Base-by-base conservation (phyloP, 2,797 vertebrate genomes). In the Euphonia xanthogaster region DNA sequence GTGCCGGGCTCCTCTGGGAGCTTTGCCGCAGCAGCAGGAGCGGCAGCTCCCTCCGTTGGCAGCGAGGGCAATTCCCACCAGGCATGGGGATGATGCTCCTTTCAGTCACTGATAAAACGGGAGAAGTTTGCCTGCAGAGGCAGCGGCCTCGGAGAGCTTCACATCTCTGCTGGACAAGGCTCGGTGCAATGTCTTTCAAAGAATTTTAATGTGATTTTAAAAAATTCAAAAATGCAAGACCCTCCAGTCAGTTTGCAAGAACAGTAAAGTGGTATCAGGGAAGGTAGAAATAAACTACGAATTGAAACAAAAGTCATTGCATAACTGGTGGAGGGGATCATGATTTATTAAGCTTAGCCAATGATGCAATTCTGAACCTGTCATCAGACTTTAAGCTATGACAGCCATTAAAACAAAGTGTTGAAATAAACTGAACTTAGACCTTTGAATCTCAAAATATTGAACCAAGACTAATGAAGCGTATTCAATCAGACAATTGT, bases 61-160 rank as follows among this genome's bases (percentile, higher is more conserved):
- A 8, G 20, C 16, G 33, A 23, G 40, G 44, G 19, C 42, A 58
- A 7, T 62, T 37, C 40, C 6, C 3, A 7, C 9, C 13, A 10
- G 27, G 14, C 11, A 1, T 3, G 4, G 12, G 24, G 24, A 63
- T 42, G 35, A 3, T 5, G 1, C 18, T 37, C 18, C 20, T 40
- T 27, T 17, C 27, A 4, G 20, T 22, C 22, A 65, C 1, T 22
- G 15, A 7, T 22, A 11, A 54, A 58, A 35, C 10, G 21, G 31
- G 7, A 35, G 31, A 17, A 42, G 24, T 58, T 68, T 60, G 17
- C n/a, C 40, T 33, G 12, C 1, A 5, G 33, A 40, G 27, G 16
- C 17, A 47, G 13, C 16, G 35, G 23, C 45, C 54, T 81, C 45
- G 37, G 42, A 60, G 19, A 48, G 15, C 30, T 16, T 58, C 27